phyloP scores from a whole-genome alignment of 2,888 invertebrate genomes.

The Amiota minor region DNA sequence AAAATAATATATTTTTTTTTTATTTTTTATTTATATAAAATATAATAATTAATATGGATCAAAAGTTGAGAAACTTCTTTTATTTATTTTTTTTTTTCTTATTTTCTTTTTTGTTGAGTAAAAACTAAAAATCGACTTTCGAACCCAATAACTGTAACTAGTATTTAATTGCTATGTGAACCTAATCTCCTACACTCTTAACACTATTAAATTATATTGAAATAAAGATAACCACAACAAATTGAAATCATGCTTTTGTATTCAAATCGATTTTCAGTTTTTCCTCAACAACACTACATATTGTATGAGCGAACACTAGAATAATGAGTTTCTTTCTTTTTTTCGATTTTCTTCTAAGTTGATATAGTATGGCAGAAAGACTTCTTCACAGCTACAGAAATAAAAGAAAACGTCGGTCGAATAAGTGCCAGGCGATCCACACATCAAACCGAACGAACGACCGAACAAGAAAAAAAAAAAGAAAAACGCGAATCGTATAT shows the following conservation, averaged over 20 bases:
- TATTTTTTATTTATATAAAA: conserved; percentile 11
- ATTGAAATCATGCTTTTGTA: conserved; percentile 1
- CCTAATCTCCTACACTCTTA: no score
- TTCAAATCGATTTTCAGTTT: conserved; percentile 27
- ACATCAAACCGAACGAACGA: conserved; percentile 36
- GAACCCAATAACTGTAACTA: background rate
- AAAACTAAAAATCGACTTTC: conserved; percentile 20
- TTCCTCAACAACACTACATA: background rate
- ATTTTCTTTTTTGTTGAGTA: background rate
- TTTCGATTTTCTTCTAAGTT: conserved; percentile 1
- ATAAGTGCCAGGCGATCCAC: conserved; percentile 15
- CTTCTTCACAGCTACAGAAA: background rate
- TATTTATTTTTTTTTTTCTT: background rate
- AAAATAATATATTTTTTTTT: background rate
- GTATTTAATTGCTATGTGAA: background rate
- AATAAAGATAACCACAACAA: background rate
- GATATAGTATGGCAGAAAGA: background rate
- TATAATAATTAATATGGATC: background rate
- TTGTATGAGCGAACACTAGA: background rate
- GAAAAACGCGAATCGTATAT: conserved; percentile 38
- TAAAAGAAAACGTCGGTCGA: background rate
- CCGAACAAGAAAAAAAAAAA: conserved; percentile 41
- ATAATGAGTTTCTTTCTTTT: conserved; percentile 5
- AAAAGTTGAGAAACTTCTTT: background rate
- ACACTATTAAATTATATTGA: background rate